These are phyloP conservation scores for Parus major DNA, from an alignment of 2,113 vertebrate species.

Conservation along the genomic window DNA sequence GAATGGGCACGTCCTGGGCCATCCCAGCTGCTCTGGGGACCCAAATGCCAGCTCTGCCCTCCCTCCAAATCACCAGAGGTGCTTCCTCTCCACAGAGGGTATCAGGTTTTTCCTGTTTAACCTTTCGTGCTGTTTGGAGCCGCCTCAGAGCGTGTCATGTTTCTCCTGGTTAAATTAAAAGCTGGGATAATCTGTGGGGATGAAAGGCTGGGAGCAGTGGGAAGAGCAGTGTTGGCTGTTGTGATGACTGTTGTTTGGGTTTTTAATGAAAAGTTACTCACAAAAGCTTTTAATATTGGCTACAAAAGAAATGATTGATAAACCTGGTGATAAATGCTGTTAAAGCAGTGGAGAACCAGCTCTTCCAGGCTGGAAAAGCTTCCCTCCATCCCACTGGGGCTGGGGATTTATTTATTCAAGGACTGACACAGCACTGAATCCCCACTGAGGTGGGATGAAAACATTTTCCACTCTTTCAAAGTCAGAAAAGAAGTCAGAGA, in stretches of 20 bases:
- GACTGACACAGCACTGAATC: background rate
- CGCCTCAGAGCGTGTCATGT: background rate
- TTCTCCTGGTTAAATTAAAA: constrained; percentile 28
- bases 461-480: background rate
- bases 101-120: constrained; percentile 44
- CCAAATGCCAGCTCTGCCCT: background rate
- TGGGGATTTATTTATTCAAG: background rate
- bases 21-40: background rate
- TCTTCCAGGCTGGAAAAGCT: background rate
- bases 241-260: background rate
- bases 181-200: background rate
- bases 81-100: background rate
- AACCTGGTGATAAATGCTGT: background rate
- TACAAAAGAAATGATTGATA: background rate
- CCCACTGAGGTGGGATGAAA: fast-evolving
- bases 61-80: background rate
- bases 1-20: fast-evolving
- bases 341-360: background rate
- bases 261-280: constrained; percentile 18
- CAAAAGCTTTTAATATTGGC: background rate
- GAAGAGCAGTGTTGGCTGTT: background rate
- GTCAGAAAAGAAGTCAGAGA: background rate
- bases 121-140: background rate
- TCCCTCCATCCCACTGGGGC: background rate
- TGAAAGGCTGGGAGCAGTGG: background rate